These are phyloP conservation scores for Emydoidea blandingii DNA, from an alignment of 2,797 vertebrate species.

Conservation along the genomic window DNA sequence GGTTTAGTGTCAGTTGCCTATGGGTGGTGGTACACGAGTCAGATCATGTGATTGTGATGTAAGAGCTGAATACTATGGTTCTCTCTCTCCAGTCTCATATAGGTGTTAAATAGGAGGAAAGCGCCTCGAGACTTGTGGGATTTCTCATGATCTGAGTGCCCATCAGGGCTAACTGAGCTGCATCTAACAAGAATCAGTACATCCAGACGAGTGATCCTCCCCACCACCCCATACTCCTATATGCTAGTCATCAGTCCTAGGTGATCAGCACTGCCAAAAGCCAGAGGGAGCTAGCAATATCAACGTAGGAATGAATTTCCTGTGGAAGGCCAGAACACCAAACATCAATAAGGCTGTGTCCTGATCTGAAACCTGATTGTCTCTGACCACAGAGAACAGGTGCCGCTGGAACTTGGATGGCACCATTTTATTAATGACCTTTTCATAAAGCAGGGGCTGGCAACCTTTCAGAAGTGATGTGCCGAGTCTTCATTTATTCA, in stretches of 20 bases:
- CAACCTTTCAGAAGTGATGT: too few relatives aligned
- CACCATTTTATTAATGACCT: not conserved
- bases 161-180: not conserved
- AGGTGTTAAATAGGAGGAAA: not conserved
- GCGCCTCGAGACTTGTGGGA: not conserved
- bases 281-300: not conserved
- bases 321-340: accelerated
- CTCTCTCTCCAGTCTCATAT: not conserved
- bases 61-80: not conserved
- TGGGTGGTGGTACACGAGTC: not conserved
- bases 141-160: not conserved
- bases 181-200: not conserved
- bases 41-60: not conserved
- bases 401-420: not conserved
- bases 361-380: not conserved
- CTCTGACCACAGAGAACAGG: not conserved
- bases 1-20: not conserved
- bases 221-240: not conserved
- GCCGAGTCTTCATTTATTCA: too few relatives aligned
- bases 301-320: not conserved
- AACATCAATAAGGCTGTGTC: not conserved
- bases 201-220: not conserved
- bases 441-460: not conserved
- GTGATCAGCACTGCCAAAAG: not conserved
- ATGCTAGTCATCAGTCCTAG: not conserved